Base-by-base conservation (phyloP, 1,140 invertebrate genomes). In the Brachionus rotundiformis region DNA sequence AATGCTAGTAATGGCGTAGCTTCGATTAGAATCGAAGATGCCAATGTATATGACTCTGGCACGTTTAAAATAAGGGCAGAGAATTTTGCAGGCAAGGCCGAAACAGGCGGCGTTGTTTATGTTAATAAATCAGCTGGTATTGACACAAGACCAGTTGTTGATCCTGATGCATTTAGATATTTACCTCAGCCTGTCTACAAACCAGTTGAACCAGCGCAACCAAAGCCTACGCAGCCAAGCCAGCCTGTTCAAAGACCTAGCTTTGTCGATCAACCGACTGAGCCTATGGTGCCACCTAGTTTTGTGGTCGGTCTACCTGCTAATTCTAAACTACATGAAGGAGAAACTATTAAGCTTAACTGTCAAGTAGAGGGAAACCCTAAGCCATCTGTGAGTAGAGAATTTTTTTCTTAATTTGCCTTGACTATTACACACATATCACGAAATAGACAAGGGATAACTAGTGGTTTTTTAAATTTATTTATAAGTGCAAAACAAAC, bases 361-460 rank as follows among this genome's bases (percentile, higher is more conserved):
- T 86, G 86, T 82, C 80, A 84, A 27, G 86, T 87, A 11, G 85
- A 84, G 31, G 86, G 86, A 27, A 83, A 83, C 27, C 86, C 87
- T 13, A 83, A 83, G 88, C 90, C 85, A 85, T 84, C 84, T 19
- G 85, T 88, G 10, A 76, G 83, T 25, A n/a, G 8, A 54, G 36
- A 13, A 47, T 27, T 54, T 31, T 77, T n/a, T n/a, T n/a, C n/a
- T n/a, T n/a, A n/a, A n/a, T n/a, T n/a, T n/a, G n/a, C n/a, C n/a
- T n/a, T n/a, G n/a, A n/a, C n/a, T n/a, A n/a, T n/a, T n/a, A n/a
- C n/a, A n/a, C n/a, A n/a, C n/a, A n/a, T n/a, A n/a, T n/a, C n/a
- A n/a, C n/a, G n/a, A n/a, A n/a, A n/a, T n/a, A n/a, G n/a, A n/a
- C n/a, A n/a, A n/a, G n/a, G n/a, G n/a, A n/a, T n/a, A n/a, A n/a